These are phyloP conservation scores for Apostichopus parvimensis DNA, from an alignment of 35 echinoderm and acorn worm genomes.

Conservation along the genomic window DNA sequence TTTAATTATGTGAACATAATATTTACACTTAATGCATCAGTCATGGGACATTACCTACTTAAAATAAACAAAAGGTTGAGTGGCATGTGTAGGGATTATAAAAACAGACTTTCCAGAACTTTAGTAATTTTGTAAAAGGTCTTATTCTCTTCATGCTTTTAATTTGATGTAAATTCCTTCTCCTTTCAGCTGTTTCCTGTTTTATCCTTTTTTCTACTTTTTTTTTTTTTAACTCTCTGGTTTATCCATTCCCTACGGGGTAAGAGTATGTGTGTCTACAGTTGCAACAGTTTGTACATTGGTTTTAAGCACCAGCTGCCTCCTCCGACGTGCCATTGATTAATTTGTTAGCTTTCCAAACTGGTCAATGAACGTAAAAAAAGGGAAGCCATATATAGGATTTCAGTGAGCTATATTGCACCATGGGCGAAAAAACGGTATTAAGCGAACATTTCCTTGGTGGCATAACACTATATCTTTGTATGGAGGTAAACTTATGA, in stretches of 20 bases:
- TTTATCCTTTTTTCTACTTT: not conserved
- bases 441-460: no score
- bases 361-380: not conserved
- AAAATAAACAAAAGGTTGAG: no score
- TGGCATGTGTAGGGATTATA: no score
- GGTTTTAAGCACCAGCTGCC: not conserved
- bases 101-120: no score
- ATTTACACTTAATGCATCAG: no score
- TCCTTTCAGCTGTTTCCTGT: not conserved
- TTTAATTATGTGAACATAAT: no score
- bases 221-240: no score
- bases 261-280: not conserved
- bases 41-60: no score
- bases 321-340: not conserved
- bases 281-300: not conserved
- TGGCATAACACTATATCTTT: no score
- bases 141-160: not conserved
- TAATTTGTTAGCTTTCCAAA: slow-evolving; percentile 1
- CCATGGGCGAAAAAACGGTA: no score
- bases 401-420: not conserved
- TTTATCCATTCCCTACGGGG: not conserved
- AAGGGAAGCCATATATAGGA: not conserved
- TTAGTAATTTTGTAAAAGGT: no score
- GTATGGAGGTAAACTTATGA: no score
- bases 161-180: not conserved